Conservation (phyloP, 2,113 vertebrate species). For the Silurus meridionalis region DNA sequence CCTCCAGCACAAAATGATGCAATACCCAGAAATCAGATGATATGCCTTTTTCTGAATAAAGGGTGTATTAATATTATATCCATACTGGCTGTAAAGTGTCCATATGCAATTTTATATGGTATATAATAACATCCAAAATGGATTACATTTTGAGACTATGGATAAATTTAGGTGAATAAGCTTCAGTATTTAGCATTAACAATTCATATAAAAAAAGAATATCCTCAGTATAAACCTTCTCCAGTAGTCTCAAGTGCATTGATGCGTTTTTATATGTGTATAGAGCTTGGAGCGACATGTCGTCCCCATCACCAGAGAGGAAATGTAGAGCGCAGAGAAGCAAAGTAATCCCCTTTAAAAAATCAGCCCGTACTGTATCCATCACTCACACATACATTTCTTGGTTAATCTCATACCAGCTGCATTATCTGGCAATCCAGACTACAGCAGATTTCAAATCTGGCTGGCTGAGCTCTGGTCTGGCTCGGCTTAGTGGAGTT, state of each 20-base stretch:
- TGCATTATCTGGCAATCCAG: slow-evolving; percentile 62
- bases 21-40: slow-evolving; percentile 39
- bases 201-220: neutral
- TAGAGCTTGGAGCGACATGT: slow-evolving; percentile 15
- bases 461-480: slow-evolving; percentile 56
- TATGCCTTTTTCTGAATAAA: slow-evolving; percentile 9
- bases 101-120: neutral
- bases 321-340: slow-evolving; percentile 14
- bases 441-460: slow-evolving; percentile 44
- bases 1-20: slow-evolving; percentile 48
- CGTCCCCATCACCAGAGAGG: slow-evolving; percentile 4
- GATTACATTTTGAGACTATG: neutral
- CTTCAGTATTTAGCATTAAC: neutral
- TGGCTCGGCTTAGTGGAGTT: slow-evolving; percentile 31
- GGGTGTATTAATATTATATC: slow-evolving; percentile 18
- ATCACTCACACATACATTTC: slow-evolving; percentile 33
- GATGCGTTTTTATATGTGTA: neutral
- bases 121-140: slow-evolving; percentile 14
- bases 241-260: neutral
- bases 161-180: neutral
- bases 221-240: neutral
- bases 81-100: neutral
- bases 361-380: slow-evolving; percentile 17
- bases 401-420: slow-evolving; percentile 70
- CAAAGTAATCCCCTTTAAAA: slow-evolving; percentile 27